A percentile compares a stretch with the other conserved stretches of the same genome.
phyloP scores from a whole-genome alignment of 2,113 vertebrate genomes.

The Chionodraco myersi region DNA sequence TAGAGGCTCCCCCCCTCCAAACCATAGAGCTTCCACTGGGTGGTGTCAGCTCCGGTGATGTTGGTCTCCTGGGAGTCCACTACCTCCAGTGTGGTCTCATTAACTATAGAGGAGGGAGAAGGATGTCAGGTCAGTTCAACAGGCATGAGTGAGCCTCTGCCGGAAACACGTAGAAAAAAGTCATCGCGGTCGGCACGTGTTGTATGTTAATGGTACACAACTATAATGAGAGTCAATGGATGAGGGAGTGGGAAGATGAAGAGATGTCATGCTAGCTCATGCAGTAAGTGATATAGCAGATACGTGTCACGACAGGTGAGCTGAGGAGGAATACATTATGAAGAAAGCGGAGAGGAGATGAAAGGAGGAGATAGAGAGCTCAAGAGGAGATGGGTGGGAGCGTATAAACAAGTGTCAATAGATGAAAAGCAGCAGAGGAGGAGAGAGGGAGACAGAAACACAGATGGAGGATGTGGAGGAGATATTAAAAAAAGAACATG shows the following conservation, averaged over 20 bases:
- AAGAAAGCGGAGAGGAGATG: conserved; percentile 59
- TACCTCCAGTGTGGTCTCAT: conserved; percentile 86
- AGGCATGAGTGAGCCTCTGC: conserved; percentile 18
- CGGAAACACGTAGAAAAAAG: conserved; percentile 5
- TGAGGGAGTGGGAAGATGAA: conserved; percentile 48
- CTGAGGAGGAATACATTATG: conserved; percentile 76
- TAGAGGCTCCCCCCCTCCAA: conserved; percentile 87
- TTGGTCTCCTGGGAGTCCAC: conserved; percentile 84
- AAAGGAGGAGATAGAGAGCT: conserved; percentile 58
- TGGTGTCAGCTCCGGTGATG: conserved; percentile 81
- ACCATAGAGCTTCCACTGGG: conserved; percentile 85
- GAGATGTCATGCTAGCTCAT: conserved; percentile 64
- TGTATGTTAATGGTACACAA: conserved; percentile 46
- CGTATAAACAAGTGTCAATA: conserved; percentile 61
- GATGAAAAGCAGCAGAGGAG: conserved; percentile 43
- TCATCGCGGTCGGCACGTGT: conserved; percentile 24
- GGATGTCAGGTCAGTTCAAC: conserved; percentile 66
- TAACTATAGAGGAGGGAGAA: conserved; percentile 84
- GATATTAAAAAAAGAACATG: conserved; percentile 2
- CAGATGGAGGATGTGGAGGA: not conserved
- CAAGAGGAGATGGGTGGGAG: conserved; percentile 18
- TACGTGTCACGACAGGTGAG: conserved; percentile 77
- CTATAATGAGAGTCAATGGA: conserved; percentile 64
- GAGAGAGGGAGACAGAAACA: conserved; percentile 8
- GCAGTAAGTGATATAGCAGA: conserved; percentile 55